A percentile compares a stretch with the other conserved stretches of the same genome.
Conservation (phyloP, 2,888 invertebrate genomes). For the Dasysyrphus albostriatus region DNA sequence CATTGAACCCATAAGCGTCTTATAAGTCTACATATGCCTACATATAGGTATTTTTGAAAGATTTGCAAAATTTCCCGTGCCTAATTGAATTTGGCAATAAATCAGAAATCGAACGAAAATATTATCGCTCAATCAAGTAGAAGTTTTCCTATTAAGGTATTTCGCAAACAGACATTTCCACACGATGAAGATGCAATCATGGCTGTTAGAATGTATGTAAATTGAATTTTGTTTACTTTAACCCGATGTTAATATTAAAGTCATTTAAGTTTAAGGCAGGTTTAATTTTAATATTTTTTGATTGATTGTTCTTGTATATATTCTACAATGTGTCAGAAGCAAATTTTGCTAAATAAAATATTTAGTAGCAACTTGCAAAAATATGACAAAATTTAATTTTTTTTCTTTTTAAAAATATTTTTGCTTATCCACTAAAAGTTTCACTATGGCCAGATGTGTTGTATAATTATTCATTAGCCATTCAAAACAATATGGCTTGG, state of each 20-base stretch:
- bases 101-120: slow-evolving; percentile 61
- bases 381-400: neutral
- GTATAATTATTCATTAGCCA: slow-evolving; percentile 69
- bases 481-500: slow-evolving; percentile 61
- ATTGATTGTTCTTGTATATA: slow-evolving; percentile 23
- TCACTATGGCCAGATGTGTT: slow-evolving; percentile 45
- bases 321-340: neutral
- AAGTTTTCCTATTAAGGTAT: slow-evolving; percentile 57
- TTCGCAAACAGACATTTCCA: slow-evolving; percentile 16
- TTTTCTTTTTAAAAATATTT: slow-evolving; percentile 12
- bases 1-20: neutral
- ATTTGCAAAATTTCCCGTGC: neutral
- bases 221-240: slow-evolving; percentile 8
- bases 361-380: neutral
- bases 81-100: slow-evolving; percentile 55
- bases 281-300: neutral
- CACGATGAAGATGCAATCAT: neutral
- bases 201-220: slow-evolving; percentile 15
- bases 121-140: slow-evolving; percentile 57
- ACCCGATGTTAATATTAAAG: neutral
- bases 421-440: slow-evolving; percentile 36
- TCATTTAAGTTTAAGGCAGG: neutral
- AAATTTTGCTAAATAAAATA: slow-evolving; percentile 12
- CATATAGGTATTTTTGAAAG: neutral
- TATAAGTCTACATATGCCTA: neutral